Percentiles rank a stretch among this genome's conserved stretches.
Conservation (phyloP, 2,888 invertebrate species). For the Catocala sponsa region DNA sequence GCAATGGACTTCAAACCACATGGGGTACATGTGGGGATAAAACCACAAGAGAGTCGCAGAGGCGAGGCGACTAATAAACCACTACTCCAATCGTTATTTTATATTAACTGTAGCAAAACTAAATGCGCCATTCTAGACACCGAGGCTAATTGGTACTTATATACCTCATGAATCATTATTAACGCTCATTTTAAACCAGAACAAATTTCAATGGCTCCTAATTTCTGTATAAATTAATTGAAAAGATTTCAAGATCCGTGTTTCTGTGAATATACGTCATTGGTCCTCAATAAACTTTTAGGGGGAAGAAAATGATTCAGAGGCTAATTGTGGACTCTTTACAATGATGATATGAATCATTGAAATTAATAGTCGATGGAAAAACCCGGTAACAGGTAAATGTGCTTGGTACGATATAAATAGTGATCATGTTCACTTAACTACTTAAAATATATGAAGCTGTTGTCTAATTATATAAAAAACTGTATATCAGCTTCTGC, state of each 20-base stretch:
- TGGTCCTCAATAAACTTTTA: constrained; percentile 51
- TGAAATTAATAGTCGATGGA: constrained; percentile 55
- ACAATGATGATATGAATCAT: constrained; percentile 61
- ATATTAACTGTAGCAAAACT: neutral
- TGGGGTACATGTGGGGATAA: no score
- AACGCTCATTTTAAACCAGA: constrained; percentile 19
- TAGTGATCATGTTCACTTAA: neutral
- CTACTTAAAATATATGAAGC: no score
- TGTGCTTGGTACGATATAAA: neutral
- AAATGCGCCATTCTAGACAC: constrained; percentile 1
- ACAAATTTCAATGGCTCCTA: constrained; percentile 32
- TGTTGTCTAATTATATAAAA: no score
- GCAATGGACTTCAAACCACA: no score
- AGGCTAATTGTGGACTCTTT: constrained; percentile 60
- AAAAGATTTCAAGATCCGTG: constrained; percentile 34
- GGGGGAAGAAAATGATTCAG: constrained; percentile 60
- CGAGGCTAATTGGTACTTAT: constrained; percentile 1
- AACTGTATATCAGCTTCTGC: no score
- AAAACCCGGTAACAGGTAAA: constrained; percentile 56
- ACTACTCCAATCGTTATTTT: no score
- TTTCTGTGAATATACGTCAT: constrained; percentile 64
- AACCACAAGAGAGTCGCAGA: no score
- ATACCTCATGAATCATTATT: constrained; percentile 30
- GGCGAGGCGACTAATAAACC: no score
- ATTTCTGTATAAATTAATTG: constrained; percentile 30